These are phyloP conservation scores for Raillietiella orientalis DNA, from an alignment of 2,888 invertebrate genomes.

Conservation along the genomic window DNA sequence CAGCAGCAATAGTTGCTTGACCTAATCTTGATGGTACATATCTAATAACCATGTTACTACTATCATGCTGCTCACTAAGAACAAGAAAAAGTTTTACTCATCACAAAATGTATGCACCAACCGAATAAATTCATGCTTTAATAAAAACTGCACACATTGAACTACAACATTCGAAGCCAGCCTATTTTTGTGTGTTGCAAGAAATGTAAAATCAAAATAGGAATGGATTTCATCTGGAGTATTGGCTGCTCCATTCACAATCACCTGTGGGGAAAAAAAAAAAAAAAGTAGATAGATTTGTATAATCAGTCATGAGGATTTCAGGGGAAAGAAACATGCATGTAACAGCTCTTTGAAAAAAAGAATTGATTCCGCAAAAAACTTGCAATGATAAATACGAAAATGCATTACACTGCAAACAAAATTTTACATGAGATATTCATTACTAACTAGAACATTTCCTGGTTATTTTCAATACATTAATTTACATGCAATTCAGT, in stretches of 20 bases:
- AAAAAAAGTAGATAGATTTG: slow-evolving; percentile 18
- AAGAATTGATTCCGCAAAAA: too few relatives aligned
- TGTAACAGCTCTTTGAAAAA: too few relatives aligned
- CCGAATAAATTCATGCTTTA: slow-evolving; percentile 43
- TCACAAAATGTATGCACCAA: slow-evolving; percentile 3
- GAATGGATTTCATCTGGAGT: slow-evolving; percentile 31
- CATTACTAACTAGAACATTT: too few relatives aligned
- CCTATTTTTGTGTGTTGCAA: slow-evolving; percentile 14
- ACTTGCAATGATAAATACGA: too few relatives aligned
- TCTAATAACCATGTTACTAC: slow-evolving; percentile 3
- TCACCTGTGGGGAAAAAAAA: slow-evolving; percentile 18
- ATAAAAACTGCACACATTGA: slow-evolving; percentile 27
- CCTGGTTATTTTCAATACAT: too few relatives aligned
- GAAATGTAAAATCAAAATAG: slow-evolving; percentile 48
- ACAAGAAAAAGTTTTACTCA: neutral
- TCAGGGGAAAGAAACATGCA: neutral
- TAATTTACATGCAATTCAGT: too few relatives aligned
- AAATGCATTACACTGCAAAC: too few relatives aligned
- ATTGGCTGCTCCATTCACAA: slow-evolving; percentile 52
- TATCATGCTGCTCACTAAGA: slow-evolving; percentile 5
- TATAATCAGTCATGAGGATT: neutral
- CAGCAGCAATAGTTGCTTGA: slow-evolving; percentile 64
- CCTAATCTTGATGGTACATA: slow-evolving; percentile 46
- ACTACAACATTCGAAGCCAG: slow-evolving; percentile 14
- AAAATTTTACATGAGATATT: too few relatives aligned